Evolutionary conservation across 2,888 invertebrate species (phyloP).

Genomic region (Adelphocoris suturalis): DNA sequence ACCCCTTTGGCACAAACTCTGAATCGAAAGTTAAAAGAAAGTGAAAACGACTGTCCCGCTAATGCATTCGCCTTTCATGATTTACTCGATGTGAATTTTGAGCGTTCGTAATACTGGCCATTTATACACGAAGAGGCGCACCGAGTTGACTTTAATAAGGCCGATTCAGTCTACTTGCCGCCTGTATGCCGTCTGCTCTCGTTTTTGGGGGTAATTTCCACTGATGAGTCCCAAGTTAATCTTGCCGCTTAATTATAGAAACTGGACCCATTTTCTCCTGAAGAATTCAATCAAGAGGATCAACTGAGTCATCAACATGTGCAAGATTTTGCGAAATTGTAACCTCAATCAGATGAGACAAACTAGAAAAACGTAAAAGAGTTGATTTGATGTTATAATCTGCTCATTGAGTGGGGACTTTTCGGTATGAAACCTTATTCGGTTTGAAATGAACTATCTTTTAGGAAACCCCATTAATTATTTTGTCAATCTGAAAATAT

Average conservation of each 20-base stretch:
- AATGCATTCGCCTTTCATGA: slow-evolving; percentile 26
- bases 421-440: too few relatives aligned
- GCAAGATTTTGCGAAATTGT: too few relatives aligned
- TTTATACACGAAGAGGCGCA: neutral
- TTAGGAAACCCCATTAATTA: too few relatives aligned
- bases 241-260: slow-evolving; percentile 13
- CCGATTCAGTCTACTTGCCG: slow-evolving; percentile 19
- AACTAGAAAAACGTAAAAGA: too few relatives aligned
- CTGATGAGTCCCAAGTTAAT: neutral
- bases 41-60: slow-evolving; percentile 29
- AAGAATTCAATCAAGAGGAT: too few relatives aligned
- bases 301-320: too few relatives aligned
- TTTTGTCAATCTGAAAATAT: too few relatives aligned
- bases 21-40: slow-evolving; percentile 56
- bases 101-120: slow-evolving; percentile 9
- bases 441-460: too few relatives aligned
- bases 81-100: slow-evolving; percentile 33
- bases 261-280: neutral
- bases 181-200: neutral
- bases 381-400: too few relatives aligned
- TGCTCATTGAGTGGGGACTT: too few relatives aligned
- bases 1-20: neutral
- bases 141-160: neutral
- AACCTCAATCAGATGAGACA: too few relatives aligned
- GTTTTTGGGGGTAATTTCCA: slow-evolving; percentile 15